phyloP scores from a whole-genome alignment of 2,113 vertebrate species.

The Reinhardtius hippoglossoides region DNA sequence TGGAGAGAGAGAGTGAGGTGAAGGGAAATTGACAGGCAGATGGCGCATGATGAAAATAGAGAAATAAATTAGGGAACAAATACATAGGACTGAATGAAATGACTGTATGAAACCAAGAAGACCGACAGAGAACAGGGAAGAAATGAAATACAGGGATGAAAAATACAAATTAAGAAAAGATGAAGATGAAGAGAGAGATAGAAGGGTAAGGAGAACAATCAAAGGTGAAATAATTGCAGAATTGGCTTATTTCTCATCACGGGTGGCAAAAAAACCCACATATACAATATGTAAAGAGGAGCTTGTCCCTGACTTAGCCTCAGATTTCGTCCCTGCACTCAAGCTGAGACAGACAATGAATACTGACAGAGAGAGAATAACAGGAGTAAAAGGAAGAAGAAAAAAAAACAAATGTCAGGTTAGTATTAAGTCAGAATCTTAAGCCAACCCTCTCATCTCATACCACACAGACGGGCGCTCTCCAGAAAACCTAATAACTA shows the following conservation, averaged over 20 bases:
- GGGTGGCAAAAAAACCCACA: constrained; percentile 31
- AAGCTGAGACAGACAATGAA: constrained; percentile 72
- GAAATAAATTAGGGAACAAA: constrained; percentile 71
- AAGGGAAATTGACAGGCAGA: constrained; percentile 67
- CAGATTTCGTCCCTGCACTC: constrained; percentile 62
- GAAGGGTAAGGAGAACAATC: constrained; percentile 15
- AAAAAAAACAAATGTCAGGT: constrained; percentile 61
- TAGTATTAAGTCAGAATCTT: constrained; percentile 60
- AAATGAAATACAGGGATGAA: constrained; percentile 45
- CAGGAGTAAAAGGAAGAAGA: constrained; percentile 1
- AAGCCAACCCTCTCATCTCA: constrained; percentile 52
- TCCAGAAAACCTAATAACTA: constrained; percentile 57
- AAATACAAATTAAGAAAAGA: constrained; percentile 54
- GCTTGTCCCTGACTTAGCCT: constrained; percentile 59
- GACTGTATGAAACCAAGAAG: constrained; percentile 34
- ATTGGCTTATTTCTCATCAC: constrained; percentile 43
- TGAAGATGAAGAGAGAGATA: constrained; percentile 6
- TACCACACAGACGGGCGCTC: constrained; percentile 38
- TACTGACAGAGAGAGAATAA: constrained; percentile 59
- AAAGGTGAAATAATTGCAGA: constrained; percentile 35
- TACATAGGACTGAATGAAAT: constrained; percentile 52
- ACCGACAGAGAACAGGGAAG: constrained; percentile 42
- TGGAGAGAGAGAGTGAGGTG: constrained; percentile 38
- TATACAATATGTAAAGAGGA: constrained; percentile 46
- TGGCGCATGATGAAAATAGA: constrained; percentile 68